Evolutionary conservation across 2,888 invertebrate genomes (phyloP).

Genomic region (Epinotia nisella): DNA sequence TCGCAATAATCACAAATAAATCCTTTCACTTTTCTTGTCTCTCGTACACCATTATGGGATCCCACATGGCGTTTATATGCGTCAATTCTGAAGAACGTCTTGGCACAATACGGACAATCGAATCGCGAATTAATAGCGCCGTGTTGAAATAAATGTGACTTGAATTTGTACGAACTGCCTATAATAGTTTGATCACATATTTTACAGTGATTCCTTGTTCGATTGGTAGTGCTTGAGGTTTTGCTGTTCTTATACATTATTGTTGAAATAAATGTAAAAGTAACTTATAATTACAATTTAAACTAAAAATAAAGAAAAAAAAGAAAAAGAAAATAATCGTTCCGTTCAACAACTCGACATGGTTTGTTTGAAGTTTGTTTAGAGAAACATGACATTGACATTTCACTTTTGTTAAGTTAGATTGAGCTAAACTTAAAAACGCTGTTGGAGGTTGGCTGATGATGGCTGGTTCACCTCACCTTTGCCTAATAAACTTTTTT

Average conservation of each 20-base stretch:
- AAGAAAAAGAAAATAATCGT: background rate
- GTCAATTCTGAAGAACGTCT: conserved; percentile 65
- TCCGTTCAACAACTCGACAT: conserved; percentile 1
- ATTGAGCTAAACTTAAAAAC: conserved; percentile 13
- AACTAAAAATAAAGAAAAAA: conserved; percentile 41
- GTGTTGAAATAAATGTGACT: conserved; percentile 63
- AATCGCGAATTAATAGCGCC: conserved; percentile 58
- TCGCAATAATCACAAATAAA: conserved; percentile 68
- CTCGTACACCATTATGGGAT: conserved; percentile 55
- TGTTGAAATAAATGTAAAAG: conserved; percentile 30
- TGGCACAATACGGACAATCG: conserved; percentile 60
- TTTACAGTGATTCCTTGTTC: conserved; percentile 54
- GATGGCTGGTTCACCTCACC: background rate
- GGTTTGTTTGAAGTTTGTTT: background rate
- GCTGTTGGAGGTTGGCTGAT: background rate
- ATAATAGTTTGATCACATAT: conserved; percentile 60
- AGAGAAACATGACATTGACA: conserved; percentile 5
- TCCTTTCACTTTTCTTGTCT: conserved; percentile 28
- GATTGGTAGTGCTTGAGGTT: conserved; percentile 36
- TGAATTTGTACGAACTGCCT: conserved; percentile 57
- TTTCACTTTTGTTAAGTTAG: background rate
- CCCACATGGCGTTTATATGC: conserved; percentile 58
- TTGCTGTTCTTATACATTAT: conserved; percentile 49
- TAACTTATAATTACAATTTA: conserved; percentile 35
- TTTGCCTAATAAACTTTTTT: conserved; percentile 5